A percentile compares a stretch with the other conserved stretches of the same genome.
Conservation (phyloP, 2,113 vertebrate genomes). For the Arothron firmamentum region DNA sequence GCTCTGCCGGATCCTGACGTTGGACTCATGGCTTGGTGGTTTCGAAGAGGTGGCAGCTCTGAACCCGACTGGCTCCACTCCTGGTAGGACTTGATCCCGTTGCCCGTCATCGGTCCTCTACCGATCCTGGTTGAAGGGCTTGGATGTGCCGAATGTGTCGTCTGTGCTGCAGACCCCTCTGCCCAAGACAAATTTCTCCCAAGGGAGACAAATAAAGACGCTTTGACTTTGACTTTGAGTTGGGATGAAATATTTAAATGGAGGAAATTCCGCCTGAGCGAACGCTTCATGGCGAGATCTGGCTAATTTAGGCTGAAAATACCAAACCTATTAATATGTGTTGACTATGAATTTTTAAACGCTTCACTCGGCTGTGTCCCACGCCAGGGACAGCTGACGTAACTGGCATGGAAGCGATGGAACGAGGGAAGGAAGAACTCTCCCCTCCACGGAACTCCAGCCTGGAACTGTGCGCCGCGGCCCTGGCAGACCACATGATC, state of each 20-base stretch:
- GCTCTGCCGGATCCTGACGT: constrained; percentile 27
- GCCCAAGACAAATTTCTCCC: too few relatives aligned
- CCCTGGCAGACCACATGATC: constrained; percentile 30
- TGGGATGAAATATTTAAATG: constrained; percentile 61
- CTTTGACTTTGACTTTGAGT: background rate
- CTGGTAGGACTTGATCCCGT: too few relatives aligned
- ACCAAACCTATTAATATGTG: constrained; percentile 61
- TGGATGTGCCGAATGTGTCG: too few relatives aligned
- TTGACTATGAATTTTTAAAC: constrained; percentile 57
- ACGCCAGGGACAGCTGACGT: constrained; percentile 44
- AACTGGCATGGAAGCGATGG: constrained; percentile 11
- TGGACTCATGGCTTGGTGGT: background rate
- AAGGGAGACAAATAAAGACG: too few relatives aligned
- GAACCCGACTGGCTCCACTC: too few relatives aligned
- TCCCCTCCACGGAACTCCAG: background rate
- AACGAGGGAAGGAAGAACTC: background rate
- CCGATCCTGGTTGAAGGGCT: too few relatives aligned
- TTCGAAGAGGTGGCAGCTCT: too few relatives aligned
- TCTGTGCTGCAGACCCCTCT: too few relatives aligned
- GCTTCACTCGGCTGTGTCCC: constrained; percentile 29
- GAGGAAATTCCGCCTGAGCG: constrained; percentile 41
- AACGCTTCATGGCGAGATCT: constrained; percentile 39
- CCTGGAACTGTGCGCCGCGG: constrained; percentile 14
- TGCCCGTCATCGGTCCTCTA: too few relatives aligned
- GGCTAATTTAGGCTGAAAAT: constrained; percentile 61